These are phyloP conservation scores for Phoeniculus purpureus DNA, from an alignment of 2,797 vertebrate genomes.

Conservation along the genomic window DNA sequence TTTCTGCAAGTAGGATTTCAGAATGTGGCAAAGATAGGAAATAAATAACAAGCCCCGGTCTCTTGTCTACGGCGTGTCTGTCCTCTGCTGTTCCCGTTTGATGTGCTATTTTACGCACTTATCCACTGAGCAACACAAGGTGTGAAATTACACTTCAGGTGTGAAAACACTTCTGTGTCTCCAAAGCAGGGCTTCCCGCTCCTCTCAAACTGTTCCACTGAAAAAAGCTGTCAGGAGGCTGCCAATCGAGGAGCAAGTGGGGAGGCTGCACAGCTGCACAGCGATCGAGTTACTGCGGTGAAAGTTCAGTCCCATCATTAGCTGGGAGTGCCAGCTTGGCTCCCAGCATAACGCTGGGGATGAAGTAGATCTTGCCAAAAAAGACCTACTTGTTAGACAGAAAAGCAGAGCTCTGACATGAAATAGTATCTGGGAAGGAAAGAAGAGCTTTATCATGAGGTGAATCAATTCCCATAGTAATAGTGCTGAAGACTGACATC, in stretches of 20 bases:
- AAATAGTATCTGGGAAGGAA: background rate
- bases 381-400: background rate
- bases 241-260: conserved; percentile 55
- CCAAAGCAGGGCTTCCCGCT: conserved; percentile 72
- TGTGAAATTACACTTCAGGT: conserved; percentile 81
- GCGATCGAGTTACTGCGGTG: background rate
- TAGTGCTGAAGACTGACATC: background rate
- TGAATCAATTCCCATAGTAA: background rate
- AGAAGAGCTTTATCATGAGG: background rate
- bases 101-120: conserved; percentile 81
- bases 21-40: conserved; percentile 58
- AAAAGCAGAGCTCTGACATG: conserved; percentile 8
- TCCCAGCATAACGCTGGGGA: background rate
- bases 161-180: conserved; percentile 79
- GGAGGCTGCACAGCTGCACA: conserved; percentile 51
- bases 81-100: conserved; percentile 74
- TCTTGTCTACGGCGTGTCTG: conserved; percentile 69
- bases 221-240: conserved; percentile 74
- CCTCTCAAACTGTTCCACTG: conserved; percentile 72
- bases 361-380: conserved; percentile 23
- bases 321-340: conserved; percentile 1
- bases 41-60: conserved; percentile 70
- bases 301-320: conserved; percentile 37
- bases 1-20: conserved; percentile 60
- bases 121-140: conserved; percentile 79